Base-by-base conservation (phyloP, 2,888 invertebrate species). In the Hyles lineata region DNA sequence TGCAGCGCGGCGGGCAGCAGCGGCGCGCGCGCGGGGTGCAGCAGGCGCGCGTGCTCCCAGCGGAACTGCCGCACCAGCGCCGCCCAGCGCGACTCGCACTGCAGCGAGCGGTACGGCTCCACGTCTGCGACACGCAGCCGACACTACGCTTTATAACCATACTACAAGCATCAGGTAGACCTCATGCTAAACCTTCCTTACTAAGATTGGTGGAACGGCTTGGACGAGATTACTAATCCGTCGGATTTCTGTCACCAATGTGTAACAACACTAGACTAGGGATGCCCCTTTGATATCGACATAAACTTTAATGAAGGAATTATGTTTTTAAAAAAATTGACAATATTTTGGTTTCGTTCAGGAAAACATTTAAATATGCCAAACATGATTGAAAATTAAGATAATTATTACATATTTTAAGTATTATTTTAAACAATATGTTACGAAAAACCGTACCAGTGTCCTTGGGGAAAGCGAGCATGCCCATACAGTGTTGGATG, bases 401-500 rank as follows among this genome's bases (percentile, higher is more conserved):
- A 35, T 0, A 35, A n/a, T n/a, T n/a, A n/a, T n/a, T n/a, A n/a
- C n/a, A n/a, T n/a, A n/a, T n/a, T n/a, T n/a, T n/a, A n/a, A 35
- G 1, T 35, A 35, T 21, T 60, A 60, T 19, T 21, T 21, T 7
- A 60, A 21, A 23, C 1, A 0, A n/a, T 17, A 6, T 17, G n/a
- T 1, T 9, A 29, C 21, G 19, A 58, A 70, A 4, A 29, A n/a
- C 73, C 78, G 32, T 85, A 96, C 96, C 96, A 75, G 98, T 97
- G 80, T 96, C 96, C 70, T 96, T 96, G n/a, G 98, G 97, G 90
- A 99, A 99, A 1, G 99, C 99, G 70, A 99, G 95, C 83, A 99
- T 96, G 61, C 98, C 99, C 99, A 99, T 99, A 79, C 98, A 98
- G 85, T 97, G 97, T 88, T 98, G 98, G 70, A 99, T 98, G 81